These are phyloP conservation scores for Lasioglossum vierecki DNA, from an alignment of 2,888 invertebrate genomes.

Conservation along the genomic window DNA sequence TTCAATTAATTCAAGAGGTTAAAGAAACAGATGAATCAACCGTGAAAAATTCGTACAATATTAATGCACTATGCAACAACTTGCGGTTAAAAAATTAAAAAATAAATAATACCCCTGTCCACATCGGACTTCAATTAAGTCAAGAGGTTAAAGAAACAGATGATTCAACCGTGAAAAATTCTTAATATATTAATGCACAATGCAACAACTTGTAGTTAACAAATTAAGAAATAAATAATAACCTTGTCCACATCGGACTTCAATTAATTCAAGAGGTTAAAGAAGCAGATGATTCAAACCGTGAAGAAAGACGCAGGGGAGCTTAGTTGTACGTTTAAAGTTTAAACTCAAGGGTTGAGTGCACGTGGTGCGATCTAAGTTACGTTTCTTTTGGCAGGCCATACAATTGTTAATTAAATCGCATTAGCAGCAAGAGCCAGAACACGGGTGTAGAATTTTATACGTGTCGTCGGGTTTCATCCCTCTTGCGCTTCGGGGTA, in stretches of 20 bases:
- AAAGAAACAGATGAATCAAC: neutral
- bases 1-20: neutral
- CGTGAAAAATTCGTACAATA: neutral
- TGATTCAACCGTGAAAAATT: neutral
- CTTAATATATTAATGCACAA: neutral
- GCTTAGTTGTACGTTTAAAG: neutral
- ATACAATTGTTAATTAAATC: conserved; percentile 2
- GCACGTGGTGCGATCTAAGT: neutral
- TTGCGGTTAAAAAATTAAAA: neutral
- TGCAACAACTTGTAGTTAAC: neutral
- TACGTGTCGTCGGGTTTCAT: neutral
- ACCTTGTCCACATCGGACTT: neutral
- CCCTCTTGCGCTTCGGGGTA: neutral
- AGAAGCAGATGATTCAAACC: neutral
- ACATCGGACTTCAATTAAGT: neutral
- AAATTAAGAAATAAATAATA: neutral
- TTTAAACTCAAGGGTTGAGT: neutral
- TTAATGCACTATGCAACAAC: no score
- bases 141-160: neutral
- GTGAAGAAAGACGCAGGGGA: neutral
- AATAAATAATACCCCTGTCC: neutral
- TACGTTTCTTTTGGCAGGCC: neutral
- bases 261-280: neutral
- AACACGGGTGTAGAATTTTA: neutral
- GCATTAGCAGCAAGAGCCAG: neutral